Base-by-base conservation (phyloP, 2,797 vertebrate species). In the Cyprinella venusta region DNA sequence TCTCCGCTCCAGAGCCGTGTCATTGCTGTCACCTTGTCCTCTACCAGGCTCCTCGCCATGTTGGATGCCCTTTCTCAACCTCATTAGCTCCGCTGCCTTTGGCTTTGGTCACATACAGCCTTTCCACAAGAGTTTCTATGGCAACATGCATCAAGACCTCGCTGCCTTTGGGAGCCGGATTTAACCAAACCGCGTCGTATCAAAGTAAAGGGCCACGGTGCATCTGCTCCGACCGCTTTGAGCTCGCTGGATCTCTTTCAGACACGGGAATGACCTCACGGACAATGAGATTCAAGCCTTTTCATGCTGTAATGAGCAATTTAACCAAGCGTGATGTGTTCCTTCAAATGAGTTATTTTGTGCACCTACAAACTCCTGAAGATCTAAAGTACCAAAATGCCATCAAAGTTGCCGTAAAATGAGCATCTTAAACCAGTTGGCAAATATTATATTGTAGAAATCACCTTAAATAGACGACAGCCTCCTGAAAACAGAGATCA, bases 101-200 rank as follows among this genome's bases (percentile, higher is more conserved):
- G 85, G 83, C 86, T 87, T 85, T 69, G 84, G 85, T 87, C 86
- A 84, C 87, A 85, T 80, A 82, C 86, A 74, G 84, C 76, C 70
- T 82, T 89, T 80, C 81, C 86, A 86, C 85, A 81, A 88, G 88
- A 74, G 88, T 89, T 89, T 89, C 88, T 88, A 89, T 89, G 85
- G 87, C 88, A 88, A 89, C 88, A 61, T 87, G 81, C 84, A 88
- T 83, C 80, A 82, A 87, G 79, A 79, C 84, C 68, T 64, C 54
- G 26, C 75, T 68, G 85, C 77, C 68, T 81, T 76, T 52, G 70
- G 81, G 61, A 86, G 83, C 76, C 40, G 63, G 85, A 81, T 87
- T 86, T 80, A 72, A 82, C 74, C 82, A 76, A 87, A 86, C 79
- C 63, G 45, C 36, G 65, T 36, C 38, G 54, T 69, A 77, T 78